A percentile compares a stretch with the other conserved stretches of the same genome.
Evolutionary conservation across 2,113 vertebrate species (phyloP).

Genomic region (Scytalopus superciliaris): DNA sequence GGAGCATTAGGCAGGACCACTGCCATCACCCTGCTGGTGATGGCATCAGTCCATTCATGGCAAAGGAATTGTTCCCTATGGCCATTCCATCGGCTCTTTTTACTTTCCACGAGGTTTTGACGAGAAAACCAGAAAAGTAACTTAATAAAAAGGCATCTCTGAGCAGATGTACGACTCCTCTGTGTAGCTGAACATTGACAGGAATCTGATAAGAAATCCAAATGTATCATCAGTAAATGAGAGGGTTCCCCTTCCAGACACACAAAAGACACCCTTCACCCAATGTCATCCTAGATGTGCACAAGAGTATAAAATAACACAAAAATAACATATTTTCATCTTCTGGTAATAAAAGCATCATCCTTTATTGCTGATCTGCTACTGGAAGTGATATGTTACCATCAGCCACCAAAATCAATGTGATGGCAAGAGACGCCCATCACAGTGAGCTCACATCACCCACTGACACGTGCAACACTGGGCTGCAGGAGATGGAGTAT

Average conservation of each 20-base stretch:
- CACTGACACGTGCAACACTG: rapidly evolving
- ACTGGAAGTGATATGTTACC: neutral
- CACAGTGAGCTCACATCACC: rapidly evolving
- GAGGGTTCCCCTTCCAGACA: neutral
- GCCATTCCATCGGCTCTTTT: neutral
- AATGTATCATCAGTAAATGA: neutral
- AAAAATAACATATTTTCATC: neutral
- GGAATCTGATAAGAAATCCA: neutral
- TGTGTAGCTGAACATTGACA: neutral
- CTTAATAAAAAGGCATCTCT: neutral
- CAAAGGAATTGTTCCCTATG: rapidly evolving
- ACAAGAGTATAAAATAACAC: neutral
- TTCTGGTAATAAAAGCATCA: neutral
- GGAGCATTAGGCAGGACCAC: neutral
- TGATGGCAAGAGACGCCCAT: neutral
- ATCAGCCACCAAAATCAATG: neutral
- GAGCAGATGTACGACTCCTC: neutral
- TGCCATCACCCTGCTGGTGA: neutral
- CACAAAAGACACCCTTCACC: neutral
- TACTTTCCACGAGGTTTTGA: neutral
- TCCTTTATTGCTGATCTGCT: neutral
- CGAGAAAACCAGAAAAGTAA: neutral
- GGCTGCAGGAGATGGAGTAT: rapidly evolving
- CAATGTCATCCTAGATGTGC: rapidly evolving
- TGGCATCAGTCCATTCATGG: neutral